Evolutionary conservation across 2,888 invertebrate species (phyloP).

Genomic region (Lasioglossum villosulum): DNA sequence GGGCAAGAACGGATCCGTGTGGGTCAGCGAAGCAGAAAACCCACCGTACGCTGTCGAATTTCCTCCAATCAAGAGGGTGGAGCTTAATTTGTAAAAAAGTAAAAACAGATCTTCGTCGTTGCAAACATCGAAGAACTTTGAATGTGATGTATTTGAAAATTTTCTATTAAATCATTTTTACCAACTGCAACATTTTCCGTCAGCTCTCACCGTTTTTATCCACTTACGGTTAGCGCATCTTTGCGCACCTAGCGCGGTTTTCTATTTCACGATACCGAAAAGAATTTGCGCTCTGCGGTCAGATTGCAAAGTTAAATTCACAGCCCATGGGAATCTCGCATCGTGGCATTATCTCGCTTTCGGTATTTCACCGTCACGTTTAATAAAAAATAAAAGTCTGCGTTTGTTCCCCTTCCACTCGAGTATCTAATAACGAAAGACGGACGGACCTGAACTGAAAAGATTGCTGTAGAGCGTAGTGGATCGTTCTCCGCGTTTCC

Average conservation of each 20-base stretch:
- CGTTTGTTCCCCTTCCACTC: not conserved
- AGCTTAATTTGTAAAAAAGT: not conserved
- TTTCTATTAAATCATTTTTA: not conserved
- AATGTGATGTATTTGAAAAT: not conserved
- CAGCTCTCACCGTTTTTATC: no score
- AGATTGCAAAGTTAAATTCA: not conserved
- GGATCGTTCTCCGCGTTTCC: not conserved
- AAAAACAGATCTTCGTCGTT: not conserved
- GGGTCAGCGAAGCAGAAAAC: not conserved
- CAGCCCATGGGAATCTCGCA: no score
- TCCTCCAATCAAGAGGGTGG: not conserved
- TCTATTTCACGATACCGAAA: not conserved
- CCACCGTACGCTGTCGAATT: not conserved
- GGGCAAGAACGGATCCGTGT: not conserved
- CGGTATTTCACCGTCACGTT: not conserved
- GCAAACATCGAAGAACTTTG: not conserved
- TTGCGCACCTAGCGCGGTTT: not conserved
- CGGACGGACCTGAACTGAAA: no score
- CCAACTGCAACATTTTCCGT: not conserved
- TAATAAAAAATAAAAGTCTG: not conserved
- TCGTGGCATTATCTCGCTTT: not conserved
- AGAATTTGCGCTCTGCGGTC: not conserved
- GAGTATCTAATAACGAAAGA: not conserved
- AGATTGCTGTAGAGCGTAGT: not conserved
- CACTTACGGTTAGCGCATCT: no score